Percentiles rank a stretch among this genome's conserved stretches.
Evolutionary conservation across 2,888 invertebrate genomes (phyloP).

Genomic region (Apamea sordens): DNA sequence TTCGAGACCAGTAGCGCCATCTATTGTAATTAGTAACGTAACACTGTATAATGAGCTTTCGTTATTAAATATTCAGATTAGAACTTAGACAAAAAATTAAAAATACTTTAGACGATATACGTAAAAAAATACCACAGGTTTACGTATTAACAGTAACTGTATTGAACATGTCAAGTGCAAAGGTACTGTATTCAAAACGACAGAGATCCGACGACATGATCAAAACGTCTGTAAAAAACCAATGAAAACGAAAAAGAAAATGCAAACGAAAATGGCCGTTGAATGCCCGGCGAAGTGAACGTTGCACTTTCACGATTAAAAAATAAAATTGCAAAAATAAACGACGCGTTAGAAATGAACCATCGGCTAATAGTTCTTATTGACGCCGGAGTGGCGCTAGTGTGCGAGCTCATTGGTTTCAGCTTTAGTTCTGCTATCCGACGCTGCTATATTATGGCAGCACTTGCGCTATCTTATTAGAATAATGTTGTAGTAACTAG

Average conservation of each 20-base stretch:
- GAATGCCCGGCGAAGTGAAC: constrained; percentile 87
- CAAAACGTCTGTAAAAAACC: constrained; percentile 86
- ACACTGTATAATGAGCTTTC: constrained; percentile 64
- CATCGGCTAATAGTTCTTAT: constrained; percentile 81
- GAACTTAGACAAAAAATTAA: background rate
- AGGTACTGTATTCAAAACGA: constrained; percentile 66
- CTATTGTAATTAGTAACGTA: constrained; percentile 80
- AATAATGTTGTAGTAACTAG: constrained; percentile 33
- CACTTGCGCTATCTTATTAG: constrained; percentile 71
- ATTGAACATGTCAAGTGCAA: constrained; percentile 53
- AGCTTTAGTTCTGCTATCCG: constrained; percentile 86
- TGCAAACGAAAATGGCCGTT: constrained; percentile 85
- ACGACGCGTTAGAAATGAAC: constrained; percentile 84
- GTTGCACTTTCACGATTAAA: constrained; percentile 89
- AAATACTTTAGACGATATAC: background rate
- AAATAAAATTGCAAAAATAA: constrained; percentile 84
- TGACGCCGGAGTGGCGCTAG: constrained; percentile 79
- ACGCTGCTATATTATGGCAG: constrained; percentile 80
- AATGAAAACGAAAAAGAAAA: constrained; percentile 86
- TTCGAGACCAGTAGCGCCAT: constrained; percentile 82
- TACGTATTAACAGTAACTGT: constrained; percentile 43
- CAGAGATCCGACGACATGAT: constrained; percentile 79
- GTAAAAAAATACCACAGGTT: constrained; percentile 14
- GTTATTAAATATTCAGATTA: background rate
- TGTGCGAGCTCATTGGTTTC: constrained; percentile 62